Percentiles rank a stretch among this genome's conserved stretches.
These are phyloP conservation scores for Armadillidium nasatum DNA, from an alignment of 1,140 invertebrate species.

Conservation along the genomic window DNA sequence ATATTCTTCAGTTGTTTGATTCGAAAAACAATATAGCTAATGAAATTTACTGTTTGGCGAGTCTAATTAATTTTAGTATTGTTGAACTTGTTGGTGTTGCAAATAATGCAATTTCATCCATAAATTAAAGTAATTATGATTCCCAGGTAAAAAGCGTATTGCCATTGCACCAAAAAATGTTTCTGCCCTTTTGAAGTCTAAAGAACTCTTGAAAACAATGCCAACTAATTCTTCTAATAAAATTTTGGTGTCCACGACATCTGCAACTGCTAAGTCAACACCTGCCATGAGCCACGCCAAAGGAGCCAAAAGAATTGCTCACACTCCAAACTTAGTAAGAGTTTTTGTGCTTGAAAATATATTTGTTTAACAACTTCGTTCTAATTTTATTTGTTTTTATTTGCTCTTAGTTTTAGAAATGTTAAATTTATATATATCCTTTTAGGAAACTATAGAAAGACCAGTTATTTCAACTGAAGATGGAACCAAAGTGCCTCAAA, in stretches of 20 bases:
- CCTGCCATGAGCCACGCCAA: slow-evolving; percentile 63
- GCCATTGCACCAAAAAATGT: not conserved
- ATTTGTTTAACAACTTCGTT: no score
- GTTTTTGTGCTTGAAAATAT: not conserved
- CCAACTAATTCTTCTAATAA: not conserved
- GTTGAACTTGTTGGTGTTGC: no score
- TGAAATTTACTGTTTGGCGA: no score
- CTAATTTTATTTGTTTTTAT: slow-evolving; percentile 3
- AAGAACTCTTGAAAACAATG: not conserved
- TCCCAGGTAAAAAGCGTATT: not conserved
- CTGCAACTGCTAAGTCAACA: slow-evolving; percentile 49
- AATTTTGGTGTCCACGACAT: slow-evolving; percentile 23
- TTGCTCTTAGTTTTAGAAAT: not conserved
- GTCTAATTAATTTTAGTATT: no score
- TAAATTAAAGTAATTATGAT: no score
- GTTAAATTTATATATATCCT: no score
- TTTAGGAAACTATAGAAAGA: slow-evolving; percentile 50
- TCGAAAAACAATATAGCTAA: no score
- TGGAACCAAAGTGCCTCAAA: slow-evolving; percentile 70
- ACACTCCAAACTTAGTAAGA: slow-evolving; percentile 57
- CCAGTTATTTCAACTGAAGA: slow-evolving; percentile 60
- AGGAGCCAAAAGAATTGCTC: slow-evolving; percentile 62
- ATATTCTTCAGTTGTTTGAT: no score
- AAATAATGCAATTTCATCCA: no score
- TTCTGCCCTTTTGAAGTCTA: not conserved